Base-by-base conservation (phyloP, 1,140 invertebrate species). In the Cydia splendana region DNA sequence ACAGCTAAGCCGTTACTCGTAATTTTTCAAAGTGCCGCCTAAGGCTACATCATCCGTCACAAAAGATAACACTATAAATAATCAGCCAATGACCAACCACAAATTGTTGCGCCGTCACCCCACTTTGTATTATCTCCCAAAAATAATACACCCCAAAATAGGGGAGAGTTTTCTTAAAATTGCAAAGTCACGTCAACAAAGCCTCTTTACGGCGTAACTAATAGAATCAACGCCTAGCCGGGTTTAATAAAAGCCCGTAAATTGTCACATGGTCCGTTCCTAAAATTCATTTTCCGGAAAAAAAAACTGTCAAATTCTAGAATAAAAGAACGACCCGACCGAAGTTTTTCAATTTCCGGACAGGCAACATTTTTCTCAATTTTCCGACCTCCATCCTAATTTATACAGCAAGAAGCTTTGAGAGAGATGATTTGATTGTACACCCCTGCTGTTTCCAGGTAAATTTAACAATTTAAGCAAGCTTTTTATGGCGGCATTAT, bases 301-400 rank as follows among this genome's bases (percentile, higher is more conserved):
- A 87, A 84, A 84, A 82, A 76, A 82, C 84, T 87, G 86, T 86
- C 85, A 88, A 89, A 87, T 87, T 85, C 81, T 90, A 87, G 85
- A 86, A 86, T 86, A 84, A 89, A 87, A 83, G 81, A 86, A 79
- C 74, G 82, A 76, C 80, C 79, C 75, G 76, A 75, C 20, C 76
- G 86, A 92, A 92, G 86, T 90, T 91, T 92, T 92, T 89, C 91
- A 92, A 92, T 92, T 90, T 92, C 91, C 91, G 89, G 86, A 85
- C 84, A 82, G 78, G 80, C 83, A 86, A 88, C 89, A 84, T 89
- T 91, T 76, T 87, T 90, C 87, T 85, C 85, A 90, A 91, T 92
- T 86, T 89, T 80, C 84, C 80, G 81, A 89, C 85, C 85, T 89
- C 79, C 84, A 82, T 85, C 83, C 84, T 88, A 89, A 91, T 89